These are phyloP conservation scores for Trematomus bernacchii DNA, from an alignment of 2,797 vertebrate genomes.

Conservation along the genomic window DNA sequence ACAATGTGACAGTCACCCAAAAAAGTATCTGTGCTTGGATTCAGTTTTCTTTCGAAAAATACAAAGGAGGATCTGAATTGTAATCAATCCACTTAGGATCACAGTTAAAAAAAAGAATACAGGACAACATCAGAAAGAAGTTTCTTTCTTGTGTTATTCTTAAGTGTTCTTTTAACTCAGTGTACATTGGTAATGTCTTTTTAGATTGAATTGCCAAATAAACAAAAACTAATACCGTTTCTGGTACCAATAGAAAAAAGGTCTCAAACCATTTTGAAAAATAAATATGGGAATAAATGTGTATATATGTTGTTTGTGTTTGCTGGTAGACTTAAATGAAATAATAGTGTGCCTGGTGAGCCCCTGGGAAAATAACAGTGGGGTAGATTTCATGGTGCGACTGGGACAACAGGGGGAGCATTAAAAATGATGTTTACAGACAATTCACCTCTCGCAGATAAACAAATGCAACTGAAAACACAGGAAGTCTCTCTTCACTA, in stretches of 20 bases:
- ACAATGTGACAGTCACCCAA: slow-evolving; percentile 1
- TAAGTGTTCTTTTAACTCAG: no score
- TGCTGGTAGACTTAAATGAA: slow-evolving; percentile 31
- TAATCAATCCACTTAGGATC: slow-evolving; percentile 5
- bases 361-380: slow-evolving; percentile 25
- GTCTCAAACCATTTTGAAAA: not conserved
- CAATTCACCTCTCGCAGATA: slow-evolving; percentile 16
- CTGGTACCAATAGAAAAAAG: not conserved
- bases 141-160: no score
- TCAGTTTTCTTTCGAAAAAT: not conserved
- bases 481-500: slow-evolving; percentile 1
- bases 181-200: no score
- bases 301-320: slow-evolving; percentile 15
- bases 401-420: slow-evolving; percentile 16
- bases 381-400: slow-evolving; percentile 19
- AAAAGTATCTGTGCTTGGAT: not conserved
- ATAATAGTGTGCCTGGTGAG: slow-evolving; percentile 21
- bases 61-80: not conserved
- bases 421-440: slow-evolving; percentile 24
- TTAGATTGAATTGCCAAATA: no score
- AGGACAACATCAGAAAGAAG: no score
- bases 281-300: slow-evolving; percentile 6
- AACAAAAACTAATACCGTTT: not conserved
- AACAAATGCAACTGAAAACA: slow-evolving; percentile 25
- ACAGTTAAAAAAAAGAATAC: not conserved